These are phyloP conservation scores for Orchesella cincta DNA, from an alignment of 1,140 invertebrate species.

Conservation along the genomic window DNA sequence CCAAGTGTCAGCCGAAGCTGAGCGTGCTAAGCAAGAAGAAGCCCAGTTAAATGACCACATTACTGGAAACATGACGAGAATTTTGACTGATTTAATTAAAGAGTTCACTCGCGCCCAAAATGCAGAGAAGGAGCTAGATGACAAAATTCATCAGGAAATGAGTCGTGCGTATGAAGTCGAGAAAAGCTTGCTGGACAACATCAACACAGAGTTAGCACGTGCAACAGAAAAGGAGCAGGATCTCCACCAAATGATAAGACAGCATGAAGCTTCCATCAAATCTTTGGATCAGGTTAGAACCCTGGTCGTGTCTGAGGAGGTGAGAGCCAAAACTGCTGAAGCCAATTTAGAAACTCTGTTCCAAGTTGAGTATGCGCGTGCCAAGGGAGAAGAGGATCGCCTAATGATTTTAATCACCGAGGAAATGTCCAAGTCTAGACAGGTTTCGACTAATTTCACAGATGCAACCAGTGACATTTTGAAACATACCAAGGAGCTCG, in stretches of 20 bases:
- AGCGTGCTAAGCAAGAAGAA: slow-evolving; percentile 19
- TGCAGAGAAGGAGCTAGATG: not conserved
- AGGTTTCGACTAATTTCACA: not conserved
- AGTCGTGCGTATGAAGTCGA: not conserved
- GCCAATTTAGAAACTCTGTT: not conserved
- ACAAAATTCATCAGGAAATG: not conserved
- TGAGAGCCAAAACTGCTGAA: not conserved
- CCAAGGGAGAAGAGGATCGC: not conserved
- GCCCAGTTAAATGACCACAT: not conserved
- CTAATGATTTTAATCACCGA: not conserved
- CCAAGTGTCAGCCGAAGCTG: not conserved
- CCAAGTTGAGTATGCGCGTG: not conserved
- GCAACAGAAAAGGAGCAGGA: slow-evolving; percentile 6
- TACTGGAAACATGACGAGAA: not conserved
- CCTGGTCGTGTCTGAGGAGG: not conserved
- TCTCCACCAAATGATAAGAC: not conserved
- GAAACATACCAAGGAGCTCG: not conserved
- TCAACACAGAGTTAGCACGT: not conserved
- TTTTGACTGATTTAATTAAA: slow-evolving; percentile 3
- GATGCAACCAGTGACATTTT: not conserved
- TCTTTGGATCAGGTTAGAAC: not conserved
- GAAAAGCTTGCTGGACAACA: not conserved
- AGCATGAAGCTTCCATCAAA: not conserved
- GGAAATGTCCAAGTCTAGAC: not conserved
- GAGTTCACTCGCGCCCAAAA: slow-evolving; percentile 2